phyloP scores from a whole-genome alignment of 2,888 invertebrate species.

The Chymomyza fuscimana region DNA sequence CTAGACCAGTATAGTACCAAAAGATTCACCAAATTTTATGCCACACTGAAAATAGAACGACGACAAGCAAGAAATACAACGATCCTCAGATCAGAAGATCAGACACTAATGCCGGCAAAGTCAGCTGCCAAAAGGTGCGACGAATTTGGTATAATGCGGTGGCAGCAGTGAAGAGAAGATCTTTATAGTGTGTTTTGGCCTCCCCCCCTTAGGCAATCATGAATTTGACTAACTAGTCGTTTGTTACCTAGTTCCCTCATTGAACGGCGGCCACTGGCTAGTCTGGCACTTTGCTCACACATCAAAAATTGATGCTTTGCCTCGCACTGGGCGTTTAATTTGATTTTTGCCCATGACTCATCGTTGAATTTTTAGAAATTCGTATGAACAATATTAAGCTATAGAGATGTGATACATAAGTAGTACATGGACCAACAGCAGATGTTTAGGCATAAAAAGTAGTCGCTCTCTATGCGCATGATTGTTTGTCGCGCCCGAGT shows the following conservation, averaged over 20 bases:
- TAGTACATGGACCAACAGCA: background rate
- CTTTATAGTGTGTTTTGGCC: background rate
- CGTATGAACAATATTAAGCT: background rate
- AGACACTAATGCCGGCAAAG: slow-evolving; percentile 20
- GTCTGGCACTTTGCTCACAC: background rate
- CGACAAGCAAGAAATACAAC: background rate
- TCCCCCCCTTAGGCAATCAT: background rate
- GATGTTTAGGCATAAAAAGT: background rate
- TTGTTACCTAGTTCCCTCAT: background rate
- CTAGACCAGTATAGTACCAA: background rate
- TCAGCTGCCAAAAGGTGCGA: slow-evolving; percentile 45
- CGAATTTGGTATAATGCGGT: slow-evolving; percentile 29
- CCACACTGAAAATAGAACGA: slow-evolving; percentile 60
- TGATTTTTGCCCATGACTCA: slow-evolving; percentile 61
- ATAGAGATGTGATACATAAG: background rate
- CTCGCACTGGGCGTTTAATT: slow-evolving; percentile 42
- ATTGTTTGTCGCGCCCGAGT: background rate
- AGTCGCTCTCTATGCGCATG: background rate
- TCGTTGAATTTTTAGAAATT: slow-evolving; percentile 66
- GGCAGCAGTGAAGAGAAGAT: background rate
- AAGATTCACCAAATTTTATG: slow-evolving; percentile 42
- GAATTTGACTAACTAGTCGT: background rate
- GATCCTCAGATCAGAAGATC: background rate
- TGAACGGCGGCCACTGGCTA: background rate
- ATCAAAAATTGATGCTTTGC: slow-evolving; percentile 3